phyloP scores from a whole-genome alignment of 2,888 invertebrate species.

The Tenodera sinensis region DNA sequence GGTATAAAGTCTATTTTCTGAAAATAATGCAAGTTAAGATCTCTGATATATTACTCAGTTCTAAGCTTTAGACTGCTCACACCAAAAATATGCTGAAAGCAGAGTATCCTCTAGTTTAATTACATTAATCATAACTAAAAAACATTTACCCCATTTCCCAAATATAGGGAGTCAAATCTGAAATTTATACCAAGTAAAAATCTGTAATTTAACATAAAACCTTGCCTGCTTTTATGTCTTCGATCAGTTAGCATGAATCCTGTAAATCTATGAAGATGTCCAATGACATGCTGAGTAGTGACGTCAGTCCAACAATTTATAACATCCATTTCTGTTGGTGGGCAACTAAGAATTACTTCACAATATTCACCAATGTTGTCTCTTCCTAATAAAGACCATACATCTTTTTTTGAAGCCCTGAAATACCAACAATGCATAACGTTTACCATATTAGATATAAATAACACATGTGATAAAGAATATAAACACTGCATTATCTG shows the following conservation, averaged over 20 bases:
- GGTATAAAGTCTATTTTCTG: too few relatives aligned
- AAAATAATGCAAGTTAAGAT: too few relatives aligned
- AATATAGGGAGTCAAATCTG: too few relatives aligned
- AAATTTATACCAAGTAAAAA: too few relatives aligned
- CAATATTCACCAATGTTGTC: slow-evolving; percentile 25
- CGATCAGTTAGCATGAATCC: slow-evolving; percentile 18
- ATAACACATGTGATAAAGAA: neutral
- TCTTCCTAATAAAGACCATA: slow-evolving; percentile 26
- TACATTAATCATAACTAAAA: too few relatives aligned
- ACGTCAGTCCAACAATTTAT: neutral
- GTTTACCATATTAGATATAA: neutral
- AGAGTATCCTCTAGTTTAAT: too few relatives aligned
- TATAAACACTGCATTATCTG: neutral
- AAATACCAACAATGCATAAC: neutral
- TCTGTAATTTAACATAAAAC: neutral
- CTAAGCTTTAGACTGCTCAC: too few relatives aligned
- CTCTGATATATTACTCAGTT: too few relatives aligned
- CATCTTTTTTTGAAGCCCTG: neutral
- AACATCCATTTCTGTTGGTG: neutral
- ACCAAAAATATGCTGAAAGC: too few relatives aligned
- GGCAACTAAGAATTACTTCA: slow-evolving; percentile 19
- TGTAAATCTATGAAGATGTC: slow-evolving; percentile 8
- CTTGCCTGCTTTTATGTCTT: neutral
- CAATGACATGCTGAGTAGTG: neutral
- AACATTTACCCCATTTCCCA: too few relatives aligned